Conservation (phyloP, 2,797 vertebrate genomes). For the Macropus fuliginosus region DNA sequence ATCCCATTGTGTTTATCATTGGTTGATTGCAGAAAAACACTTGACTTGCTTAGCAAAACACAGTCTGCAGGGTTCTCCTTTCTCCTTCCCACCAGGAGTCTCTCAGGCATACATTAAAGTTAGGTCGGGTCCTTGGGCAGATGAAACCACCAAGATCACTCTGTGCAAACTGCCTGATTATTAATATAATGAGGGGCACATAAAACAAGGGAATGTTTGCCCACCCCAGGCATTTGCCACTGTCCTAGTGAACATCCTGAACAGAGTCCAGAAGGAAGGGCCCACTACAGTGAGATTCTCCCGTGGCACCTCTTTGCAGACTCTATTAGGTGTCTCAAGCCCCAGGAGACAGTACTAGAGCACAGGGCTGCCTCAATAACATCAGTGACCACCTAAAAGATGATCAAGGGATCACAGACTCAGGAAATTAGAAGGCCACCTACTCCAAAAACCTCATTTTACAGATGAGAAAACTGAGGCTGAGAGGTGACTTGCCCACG, state of each 20-base stretch:
- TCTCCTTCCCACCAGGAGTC: not conserved
- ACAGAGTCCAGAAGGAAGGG: not conserved
- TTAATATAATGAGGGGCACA: not conserved
- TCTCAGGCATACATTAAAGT: not conserved
- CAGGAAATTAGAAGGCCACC: no score
- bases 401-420: no score
- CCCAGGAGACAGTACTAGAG: not conserved
- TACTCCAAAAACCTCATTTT: no score
- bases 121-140: not conserved
- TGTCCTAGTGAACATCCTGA: not conserved
- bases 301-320: not conserved
- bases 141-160: not conserved
- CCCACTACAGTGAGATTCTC: not conserved
- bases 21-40: not conserved
- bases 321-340: not conserved
- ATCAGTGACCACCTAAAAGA: not conserved
- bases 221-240: not conserved
- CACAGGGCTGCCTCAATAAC: not conserved
- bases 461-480: not conserved
- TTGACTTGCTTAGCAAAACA: not conserved
- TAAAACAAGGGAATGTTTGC: not conserved
- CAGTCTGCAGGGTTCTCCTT: not conserved
- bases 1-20: not conserved
- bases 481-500: not conserved
- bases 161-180: not conserved